Percentiles rank a stretch among this genome's conserved stretches.
Evolutionary conservation across 2,888 invertebrate genomes (phyloP).

Genomic region (Hirtodrosophila alboralis): DNA sequence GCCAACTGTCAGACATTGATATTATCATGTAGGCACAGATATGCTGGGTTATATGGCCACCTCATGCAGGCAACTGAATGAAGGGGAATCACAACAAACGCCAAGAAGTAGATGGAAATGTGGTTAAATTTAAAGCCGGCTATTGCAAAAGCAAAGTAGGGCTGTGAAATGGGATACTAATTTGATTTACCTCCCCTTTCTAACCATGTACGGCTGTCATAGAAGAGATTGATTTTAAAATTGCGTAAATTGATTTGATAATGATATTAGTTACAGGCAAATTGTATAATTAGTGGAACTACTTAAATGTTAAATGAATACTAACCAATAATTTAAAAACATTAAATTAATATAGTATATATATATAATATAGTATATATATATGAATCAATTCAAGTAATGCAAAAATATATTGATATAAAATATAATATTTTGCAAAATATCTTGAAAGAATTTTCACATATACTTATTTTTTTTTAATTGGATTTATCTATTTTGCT

Average conservation of each 20-base stretch:
- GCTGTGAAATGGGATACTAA: conserved; percentile 13
- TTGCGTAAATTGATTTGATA: neutral
- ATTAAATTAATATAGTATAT: no score
- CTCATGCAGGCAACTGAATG: neutral
- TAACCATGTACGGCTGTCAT: conserved; percentile 6
- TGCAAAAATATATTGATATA: no score
- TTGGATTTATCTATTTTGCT: no score
- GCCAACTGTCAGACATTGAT: conserved; percentile 75
- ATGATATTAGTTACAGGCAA: conserved; percentile 9
- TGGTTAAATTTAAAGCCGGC: conserved; percentile 2
- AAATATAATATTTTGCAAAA: no score
- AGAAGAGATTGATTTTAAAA: conserved; percentile 2
- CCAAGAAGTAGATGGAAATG: conserved; percentile 13
- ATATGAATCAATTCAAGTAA: no score
- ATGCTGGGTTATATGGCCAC: conserved; percentile 39
- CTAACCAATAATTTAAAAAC: no score
- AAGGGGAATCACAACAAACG: conserved; percentile 17
- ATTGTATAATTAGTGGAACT: neutral
- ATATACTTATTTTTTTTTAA: no score
- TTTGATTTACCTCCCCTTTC: conserved; percentile 12
- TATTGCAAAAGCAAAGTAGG: conserved; percentile 2
- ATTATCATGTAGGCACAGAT: conserved; percentile 75
- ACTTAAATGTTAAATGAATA: no score
- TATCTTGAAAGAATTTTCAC: no score
- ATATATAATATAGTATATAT: no score